Evolutionary conservation across 2,797 vertebrate species (phyloP).

Genomic region (Scleropages formosus): DNA sequence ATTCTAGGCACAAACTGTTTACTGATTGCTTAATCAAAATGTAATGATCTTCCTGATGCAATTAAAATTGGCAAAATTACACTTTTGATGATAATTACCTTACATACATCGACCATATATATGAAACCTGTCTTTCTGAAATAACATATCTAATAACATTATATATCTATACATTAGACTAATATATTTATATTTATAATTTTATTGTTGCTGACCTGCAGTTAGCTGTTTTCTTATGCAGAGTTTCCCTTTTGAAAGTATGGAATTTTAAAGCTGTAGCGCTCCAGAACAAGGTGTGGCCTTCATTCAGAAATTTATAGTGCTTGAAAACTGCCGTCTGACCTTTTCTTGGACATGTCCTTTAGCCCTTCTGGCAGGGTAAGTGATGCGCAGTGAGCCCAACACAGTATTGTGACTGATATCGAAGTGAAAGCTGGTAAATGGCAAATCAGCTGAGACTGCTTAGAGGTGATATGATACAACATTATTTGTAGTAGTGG

Average conservation of each 20-base stretch:
- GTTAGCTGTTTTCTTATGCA: too few species aligned
- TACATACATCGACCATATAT: too few species aligned
- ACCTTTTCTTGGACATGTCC: background rate
- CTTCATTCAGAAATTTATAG: background rate
- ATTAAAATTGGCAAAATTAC: background rate
- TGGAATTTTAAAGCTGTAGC: too few species aligned
- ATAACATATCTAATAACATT: background rate
- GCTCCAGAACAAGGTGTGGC: background rate
- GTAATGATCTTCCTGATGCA: background rate
- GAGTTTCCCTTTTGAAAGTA: too few species aligned
- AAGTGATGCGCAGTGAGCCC: background rate
- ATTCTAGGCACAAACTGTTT: background rate
- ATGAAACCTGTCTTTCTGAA: background rate
- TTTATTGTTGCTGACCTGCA: too few species aligned
- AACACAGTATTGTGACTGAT: background rate
- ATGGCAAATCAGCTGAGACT: constrained; percentile 30
- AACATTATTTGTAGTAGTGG: constrained; percentile 33
- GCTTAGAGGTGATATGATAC: constrained; percentile 36
- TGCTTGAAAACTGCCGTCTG: background rate
- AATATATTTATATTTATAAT: too few species aligned
- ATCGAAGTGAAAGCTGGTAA: constrained; percentile 5
- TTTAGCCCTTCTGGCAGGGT: background rate
- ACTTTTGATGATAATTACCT: background rate
- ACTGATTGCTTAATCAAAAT: background rate
- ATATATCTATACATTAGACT: too few species aligned